Percentiles rank a stretch among this genome's conserved stretches.
Evolutionary conservation across 2,888 invertebrate species (phyloP).

Genomic region (Andrena flavipes): DNA sequence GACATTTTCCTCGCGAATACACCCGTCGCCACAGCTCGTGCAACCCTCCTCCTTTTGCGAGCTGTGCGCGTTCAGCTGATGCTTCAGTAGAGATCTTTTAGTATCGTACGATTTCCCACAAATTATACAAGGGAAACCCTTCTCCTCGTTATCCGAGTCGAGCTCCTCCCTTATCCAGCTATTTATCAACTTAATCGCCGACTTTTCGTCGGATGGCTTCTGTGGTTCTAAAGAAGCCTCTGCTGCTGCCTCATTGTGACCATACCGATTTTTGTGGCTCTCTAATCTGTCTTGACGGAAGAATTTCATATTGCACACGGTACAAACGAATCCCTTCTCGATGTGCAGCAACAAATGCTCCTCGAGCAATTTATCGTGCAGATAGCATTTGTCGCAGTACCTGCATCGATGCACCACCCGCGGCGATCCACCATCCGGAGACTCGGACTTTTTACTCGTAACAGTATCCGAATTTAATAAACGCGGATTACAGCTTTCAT

Average conservation of each 20-base stretch:
- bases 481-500: conserved; percentile 25
- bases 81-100: conserved; percentile 77
- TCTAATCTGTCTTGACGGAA: conserved; percentile 71
- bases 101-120: conserved; percentile 79
- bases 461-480: conserved; percentile 48
- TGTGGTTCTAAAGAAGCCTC: conserved; percentile 60
- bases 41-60: conserved; percentile 48
- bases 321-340: conserved; percentile 73
- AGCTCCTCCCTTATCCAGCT: conserved; percentile 79
- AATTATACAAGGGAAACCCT: conserved; percentile 75
- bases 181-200: conserved; percentile 78
- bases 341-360: conserved; percentile 66
- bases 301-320: conserved; percentile 77
- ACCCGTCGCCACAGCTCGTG: conserved; percentile 55
- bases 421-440: conserved; percentile 19
- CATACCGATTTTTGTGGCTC: conserved; percentile 72
- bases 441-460: conserved; percentile 41
- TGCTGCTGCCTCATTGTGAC: conserved; percentile 62
- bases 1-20: conserved; percentile 56
- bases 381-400: conserved; percentile 65
- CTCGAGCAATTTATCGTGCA: conserved; percentile 66
- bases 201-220: conserved; percentile 75
- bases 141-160: conserved; percentile 77
- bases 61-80: conserved; percentile 71
- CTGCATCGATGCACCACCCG: conserved; percentile 65